Percentiles rank a stretch among this genome's conserved stretches.
Evolutionary conservation across 2,113 vertebrate genomes (phyloP).

Genomic region (Spheniscus mendiculus): DNA sequence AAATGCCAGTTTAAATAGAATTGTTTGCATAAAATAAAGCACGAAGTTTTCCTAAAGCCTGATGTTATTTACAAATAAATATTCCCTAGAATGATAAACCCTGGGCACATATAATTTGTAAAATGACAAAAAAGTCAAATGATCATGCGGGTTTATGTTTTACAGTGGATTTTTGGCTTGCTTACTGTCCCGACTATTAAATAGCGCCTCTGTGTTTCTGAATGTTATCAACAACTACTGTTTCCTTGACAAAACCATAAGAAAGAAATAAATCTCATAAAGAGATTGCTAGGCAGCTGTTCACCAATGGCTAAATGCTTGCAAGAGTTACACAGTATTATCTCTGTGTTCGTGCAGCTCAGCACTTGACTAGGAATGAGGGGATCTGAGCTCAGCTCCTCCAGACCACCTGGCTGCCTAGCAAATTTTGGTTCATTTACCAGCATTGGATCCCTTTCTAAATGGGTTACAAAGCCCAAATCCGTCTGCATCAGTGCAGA

Average conservation of each 20-base stretch:
- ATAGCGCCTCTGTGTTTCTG: slow-evolving; percentile 6
- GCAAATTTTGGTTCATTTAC: not conserved
- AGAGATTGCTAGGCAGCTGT: slow-evolving; percentile 55
- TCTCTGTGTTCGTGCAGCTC: slow-evolving; percentile 2
- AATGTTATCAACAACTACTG: slow-evolving; percentile 19
- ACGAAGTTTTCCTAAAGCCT: slow-evolving; percentile 8
- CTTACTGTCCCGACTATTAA: not conserved
- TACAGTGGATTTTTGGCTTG: not conserved
- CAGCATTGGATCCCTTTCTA: not conserved
- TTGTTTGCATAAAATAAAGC: slow-evolving; percentile 19
- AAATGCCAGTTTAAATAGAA: slow-evolving; percentile 39
- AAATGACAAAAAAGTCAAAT: not conserved
- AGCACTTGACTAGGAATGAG: slow-evolving; percentile 20
- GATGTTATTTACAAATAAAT: slow-evolving; percentile 13
- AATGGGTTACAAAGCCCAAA: not conserved
- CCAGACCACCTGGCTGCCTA: slow-evolving; percentile 21
- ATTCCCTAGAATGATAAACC: not conserved
- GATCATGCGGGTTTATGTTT: slow-evolving; percentile 16
- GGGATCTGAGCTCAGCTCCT: slow-evolving; percentile 9
- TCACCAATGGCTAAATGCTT: slow-evolving; percentile 41
- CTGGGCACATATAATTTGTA: not conserved
- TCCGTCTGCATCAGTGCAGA: not conserved
- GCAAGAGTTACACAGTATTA: slow-evolving; percentile 27
- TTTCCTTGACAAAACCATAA: slow-evolving; percentile 39
- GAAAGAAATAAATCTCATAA: slow-evolving; percentile 51